Evolutionary conservation across 2,888 invertebrate species (phyloP), one percentile per base, ranked within the genome.

Genomic region (Tenthredo amoena): DNA sequence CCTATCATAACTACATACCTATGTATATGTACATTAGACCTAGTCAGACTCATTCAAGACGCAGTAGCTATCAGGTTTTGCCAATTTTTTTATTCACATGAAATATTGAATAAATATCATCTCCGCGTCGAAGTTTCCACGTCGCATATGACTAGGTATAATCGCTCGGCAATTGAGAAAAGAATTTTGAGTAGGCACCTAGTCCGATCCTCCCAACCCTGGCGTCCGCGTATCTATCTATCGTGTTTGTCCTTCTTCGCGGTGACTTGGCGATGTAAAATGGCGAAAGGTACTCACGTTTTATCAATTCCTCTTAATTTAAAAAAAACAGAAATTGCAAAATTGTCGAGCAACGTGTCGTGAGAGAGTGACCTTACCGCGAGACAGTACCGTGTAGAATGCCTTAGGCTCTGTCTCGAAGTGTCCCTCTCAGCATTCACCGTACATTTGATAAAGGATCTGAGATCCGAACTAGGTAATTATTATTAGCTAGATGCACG

Each of bases 351-450:
- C 83, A 26, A 3, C 81, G 62, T 81, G 81, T 81, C 88, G 88
- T 89, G 89, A 89, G 89, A 89, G 89, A 86, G 85, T 88, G 89
- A 89, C 88, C 88, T 89, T 89, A 89, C 40, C 47, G 50, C 47
- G 10, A 47, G 43, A 18, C 76, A 47, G 47, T 47, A 79, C 58
- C 58, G 37, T 40, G 21, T 12, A 62, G 62, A 62, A 62, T 81
- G 81, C 62, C 81, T 37, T 21, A 62, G 62, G 81, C 40, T 15
- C 31, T 47, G 77, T 9, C 34, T 50, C 26, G 34, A 40, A 37
- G 55, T 77, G 77, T 77, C 62, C 81, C 81, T 62, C 62, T 62
- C 81, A 21, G 62, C 40, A 37, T 58, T 26, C 77, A 55, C 50
- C 50, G 50, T 62, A 81, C 62, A 81, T 81, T 81, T 81, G 81